These are phyloP conservation scores for Lytechinus variegatus DNA, from an alignment of 35 echinoderm and acorn worm species.

Conservation along the genomic window DNA sequence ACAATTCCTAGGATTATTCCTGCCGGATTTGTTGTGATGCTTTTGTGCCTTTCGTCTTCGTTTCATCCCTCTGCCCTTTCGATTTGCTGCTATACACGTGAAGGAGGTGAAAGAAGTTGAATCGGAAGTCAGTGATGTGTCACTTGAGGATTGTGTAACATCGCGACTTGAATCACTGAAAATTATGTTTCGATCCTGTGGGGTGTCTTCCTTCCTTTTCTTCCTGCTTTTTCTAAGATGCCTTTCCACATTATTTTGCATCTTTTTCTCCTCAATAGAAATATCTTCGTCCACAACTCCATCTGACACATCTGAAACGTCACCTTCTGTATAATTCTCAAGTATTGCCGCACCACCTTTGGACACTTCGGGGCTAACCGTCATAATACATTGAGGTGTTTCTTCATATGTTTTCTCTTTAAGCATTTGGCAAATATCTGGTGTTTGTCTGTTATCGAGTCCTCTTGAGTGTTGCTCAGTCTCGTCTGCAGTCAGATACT, in stretches of 20 bases:
- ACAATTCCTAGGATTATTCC: background rate
- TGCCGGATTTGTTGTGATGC: background rate
- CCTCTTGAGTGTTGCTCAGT: background rate
- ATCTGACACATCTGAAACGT: background rate
- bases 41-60: background rate
- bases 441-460: background rate
- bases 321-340: background rate
- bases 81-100: background rate
- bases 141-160: background rate
- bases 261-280: background rate
- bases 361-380: background rate
- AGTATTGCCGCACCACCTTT: background rate
- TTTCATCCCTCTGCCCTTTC: background rate
- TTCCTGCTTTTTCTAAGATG: background rate
- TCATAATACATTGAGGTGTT: background rate
- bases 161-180: background rate
- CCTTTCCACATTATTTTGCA: background rate
- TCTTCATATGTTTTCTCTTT: background rate
- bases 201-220: background rate
- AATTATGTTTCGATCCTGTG: background rate
- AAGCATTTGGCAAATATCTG: background rate
- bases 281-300: background rate
- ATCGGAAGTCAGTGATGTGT: background rate
- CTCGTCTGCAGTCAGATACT: slow-evolving; percentile 38
- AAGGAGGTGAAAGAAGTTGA: background rate